A percentile compares a stretch with the other conserved stretches of the same genome.
phyloP scores from a whole-genome alignment of 2,888 invertebrate species.

The Sphaerophoria taeniata region DNA sequence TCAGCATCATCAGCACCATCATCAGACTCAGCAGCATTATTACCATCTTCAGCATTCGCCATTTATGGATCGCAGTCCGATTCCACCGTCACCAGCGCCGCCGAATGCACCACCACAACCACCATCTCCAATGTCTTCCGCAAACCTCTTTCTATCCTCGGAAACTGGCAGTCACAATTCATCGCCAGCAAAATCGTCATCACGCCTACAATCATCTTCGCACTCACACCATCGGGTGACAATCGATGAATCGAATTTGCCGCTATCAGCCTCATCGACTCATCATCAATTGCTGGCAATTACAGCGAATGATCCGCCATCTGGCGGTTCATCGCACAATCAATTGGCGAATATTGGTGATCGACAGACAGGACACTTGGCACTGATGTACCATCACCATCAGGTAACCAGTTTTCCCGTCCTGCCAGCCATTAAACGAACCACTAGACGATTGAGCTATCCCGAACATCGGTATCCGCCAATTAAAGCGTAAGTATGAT shows the following conservation, averaged over 20 bases:
- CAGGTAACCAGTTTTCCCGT: conserved; percentile 82
- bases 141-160: conserved; percentile 89
- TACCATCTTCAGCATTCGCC: conserved; percentile 82
- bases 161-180: conserved; percentile 89
- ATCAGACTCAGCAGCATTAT: conserved; percentile 73
- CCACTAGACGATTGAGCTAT: conserved; percentile 81
- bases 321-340: conserved; percentile 78
- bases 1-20: conserved; percentile 74
- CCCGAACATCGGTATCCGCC: conserved; percentile 78
- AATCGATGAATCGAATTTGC: conserved; percentile 82
- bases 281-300: conserved; percentile 77
- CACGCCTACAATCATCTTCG: conserved; percentile 79
- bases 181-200: conserved; percentile 84
- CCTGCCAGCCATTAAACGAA: conserved; percentile 81
- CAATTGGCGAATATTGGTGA: conserved; percentile 77
- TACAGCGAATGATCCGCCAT: conserved; percentile 78
- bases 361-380: conserved; percentile 80
- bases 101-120: conserved; percentile 83
- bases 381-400: conserved; percentile 82
- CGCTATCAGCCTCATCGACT: conserved; percentile 78
- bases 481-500: conserved; percentile 82
- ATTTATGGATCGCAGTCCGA: conserved; percentile 74
- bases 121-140: conserved; percentile 90
- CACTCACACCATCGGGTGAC: conserved; percentile 82
- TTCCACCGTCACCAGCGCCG: conserved; percentile 41